Evolutionary conservation across 2,113 vertebrate genomes (phyloP).

Genomic region (Nyctereutes procyonoides): DNA sequence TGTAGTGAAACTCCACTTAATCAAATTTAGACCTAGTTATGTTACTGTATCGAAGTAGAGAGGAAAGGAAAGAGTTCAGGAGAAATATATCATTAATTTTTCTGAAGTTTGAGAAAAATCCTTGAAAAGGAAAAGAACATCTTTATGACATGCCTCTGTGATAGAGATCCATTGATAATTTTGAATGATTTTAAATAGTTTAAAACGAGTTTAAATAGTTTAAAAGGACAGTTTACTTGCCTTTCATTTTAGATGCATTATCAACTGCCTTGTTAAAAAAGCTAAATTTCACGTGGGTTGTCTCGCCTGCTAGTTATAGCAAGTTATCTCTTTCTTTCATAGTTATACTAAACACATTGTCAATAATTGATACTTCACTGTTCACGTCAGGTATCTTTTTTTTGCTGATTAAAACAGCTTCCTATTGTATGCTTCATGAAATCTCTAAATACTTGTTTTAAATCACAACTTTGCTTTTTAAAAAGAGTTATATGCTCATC

Average conservation of each 20-base stretch:
- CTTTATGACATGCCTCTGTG: background rate
- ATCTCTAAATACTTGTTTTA: constrained; percentile 74
- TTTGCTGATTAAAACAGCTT: constrained; percentile 72
- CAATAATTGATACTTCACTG: constrained; percentile 53
- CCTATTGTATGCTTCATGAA: constrained; percentile 58
- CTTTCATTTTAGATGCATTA: background rate
- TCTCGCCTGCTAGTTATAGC: background rate
- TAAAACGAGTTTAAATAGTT: background rate
- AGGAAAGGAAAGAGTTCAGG: background rate
- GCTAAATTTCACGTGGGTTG: background rate
- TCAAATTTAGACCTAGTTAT: background rate
- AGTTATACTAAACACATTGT: background rate
- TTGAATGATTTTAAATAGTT: background rate
- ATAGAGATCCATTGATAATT: background rate
- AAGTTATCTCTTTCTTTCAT: background rate
- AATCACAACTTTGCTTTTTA: constrained; percentile 74
- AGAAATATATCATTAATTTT: background rate
- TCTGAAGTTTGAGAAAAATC: background rate
- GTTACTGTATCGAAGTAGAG: background rate
- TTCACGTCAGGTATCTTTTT: constrained; percentile 9
- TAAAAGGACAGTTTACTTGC: background rate
- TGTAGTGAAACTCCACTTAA: background rate
- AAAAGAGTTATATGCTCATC: constrained; percentile 76
- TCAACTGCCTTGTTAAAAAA: constrained; percentile 57
- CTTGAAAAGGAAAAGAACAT: background rate